Evolutionary conservation across 1,140 invertebrate species (phyloP).

Genomic region (Watersipora subatra): DNA sequence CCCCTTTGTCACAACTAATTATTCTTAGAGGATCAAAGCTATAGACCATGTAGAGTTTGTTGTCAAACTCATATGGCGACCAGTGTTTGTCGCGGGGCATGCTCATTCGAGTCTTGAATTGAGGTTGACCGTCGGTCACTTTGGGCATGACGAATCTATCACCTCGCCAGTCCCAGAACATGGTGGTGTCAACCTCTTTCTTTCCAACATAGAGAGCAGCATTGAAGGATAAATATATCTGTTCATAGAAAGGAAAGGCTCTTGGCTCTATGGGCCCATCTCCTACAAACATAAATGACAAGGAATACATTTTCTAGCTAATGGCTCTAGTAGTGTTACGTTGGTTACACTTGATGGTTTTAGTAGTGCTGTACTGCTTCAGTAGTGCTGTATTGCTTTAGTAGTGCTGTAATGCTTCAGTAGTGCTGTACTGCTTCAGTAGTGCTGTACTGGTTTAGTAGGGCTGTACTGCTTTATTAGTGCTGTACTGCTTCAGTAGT

Average conservation of each 20-base stretch:
- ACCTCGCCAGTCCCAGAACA: conserved; percentile 10
- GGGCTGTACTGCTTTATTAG: too few species aligned
- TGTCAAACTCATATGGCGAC: conserved; percentile 8
- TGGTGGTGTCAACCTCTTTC: conserved; percentile 11
- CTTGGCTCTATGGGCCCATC: conserved; percentile 14
- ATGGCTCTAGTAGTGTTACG: too few species aligned
- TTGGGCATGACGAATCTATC: conserved; percentile 10
- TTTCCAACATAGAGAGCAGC: conserved; percentile 9
- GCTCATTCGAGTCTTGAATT: conserved; percentile 9
- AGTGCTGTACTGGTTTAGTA: too few species aligned
- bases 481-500: too few species aligned
- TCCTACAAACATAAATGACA: neutral
- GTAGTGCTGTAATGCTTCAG: too few species aligned
- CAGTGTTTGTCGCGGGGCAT: conserved; percentile 16
- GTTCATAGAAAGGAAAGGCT: conserved; percentile 5
- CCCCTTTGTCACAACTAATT: conserved; percentile 8
- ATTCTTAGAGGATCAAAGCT: conserved; percentile 11
- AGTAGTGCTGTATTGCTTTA: too few species aligned
- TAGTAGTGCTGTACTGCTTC: too few species aligned
- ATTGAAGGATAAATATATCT: conserved; percentile 13
- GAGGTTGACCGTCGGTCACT: conserved; percentile 10
- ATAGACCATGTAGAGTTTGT: neutral
- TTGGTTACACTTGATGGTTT: too few species aligned
- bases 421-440: too few species aligned
- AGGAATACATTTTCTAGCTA: too few species aligned